Percentiles rank a stretch among this genome's conserved stretches.
These are phyloP conservation scores for Scolopax rusticola DNA, from an alignment of 2,797 vertebrate species.

Conservation along the genomic window DNA sequence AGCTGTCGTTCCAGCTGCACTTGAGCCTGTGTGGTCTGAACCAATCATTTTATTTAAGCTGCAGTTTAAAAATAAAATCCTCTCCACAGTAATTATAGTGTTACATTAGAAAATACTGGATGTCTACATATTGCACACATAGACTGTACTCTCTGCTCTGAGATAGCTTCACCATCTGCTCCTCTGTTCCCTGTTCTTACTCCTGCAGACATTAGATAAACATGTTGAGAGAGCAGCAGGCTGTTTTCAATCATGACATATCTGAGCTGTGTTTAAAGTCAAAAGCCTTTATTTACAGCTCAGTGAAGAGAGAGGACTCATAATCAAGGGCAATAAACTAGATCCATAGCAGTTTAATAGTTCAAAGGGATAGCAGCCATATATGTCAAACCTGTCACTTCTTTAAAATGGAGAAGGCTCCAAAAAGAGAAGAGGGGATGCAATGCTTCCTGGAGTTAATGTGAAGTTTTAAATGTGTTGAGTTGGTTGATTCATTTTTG, in stretches of 20 bases:
- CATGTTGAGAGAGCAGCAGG: slow-evolving; percentile 59
- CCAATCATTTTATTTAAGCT: slow-evolving; percentile 44
- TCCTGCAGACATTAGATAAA: slow-evolving; percentile 65
- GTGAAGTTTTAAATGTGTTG: not conserved
- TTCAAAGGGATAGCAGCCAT: not conserved
- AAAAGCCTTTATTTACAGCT: slow-evolving; percentile 73
- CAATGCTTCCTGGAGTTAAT: not conserved
- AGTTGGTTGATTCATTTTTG: not conserved
- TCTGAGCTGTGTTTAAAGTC: slow-evolving; percentile 67
- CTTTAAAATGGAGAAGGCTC: not conserved
- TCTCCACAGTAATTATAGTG: slow-evolving; percentile 18
- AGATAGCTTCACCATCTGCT: slow-evolving; percentile 63
- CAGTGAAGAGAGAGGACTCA: slow-evolving; percentile 46
- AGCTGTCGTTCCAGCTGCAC: not conserved
- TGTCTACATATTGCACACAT: not conserved
- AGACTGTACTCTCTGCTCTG: not conserved
- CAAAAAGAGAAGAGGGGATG: not conserved
- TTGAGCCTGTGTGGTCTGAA: slow-evolving; percentile 38
- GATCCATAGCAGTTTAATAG: not conserved
- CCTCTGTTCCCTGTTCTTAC: slow-evolving; percentile 36
- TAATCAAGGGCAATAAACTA: slow-evolving; percentile 28
- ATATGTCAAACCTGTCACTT: not conserved
- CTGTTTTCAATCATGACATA: slow-evolving; percentile 57
- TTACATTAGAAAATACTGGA: slow-evolving; percentile 10
- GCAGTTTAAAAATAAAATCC: slow-evolving; percentile 44